Evolutionary conservation across 2,113 vertebrate species (phyloP).

Genomic region (Macheiramphus alcinus): DNA sequence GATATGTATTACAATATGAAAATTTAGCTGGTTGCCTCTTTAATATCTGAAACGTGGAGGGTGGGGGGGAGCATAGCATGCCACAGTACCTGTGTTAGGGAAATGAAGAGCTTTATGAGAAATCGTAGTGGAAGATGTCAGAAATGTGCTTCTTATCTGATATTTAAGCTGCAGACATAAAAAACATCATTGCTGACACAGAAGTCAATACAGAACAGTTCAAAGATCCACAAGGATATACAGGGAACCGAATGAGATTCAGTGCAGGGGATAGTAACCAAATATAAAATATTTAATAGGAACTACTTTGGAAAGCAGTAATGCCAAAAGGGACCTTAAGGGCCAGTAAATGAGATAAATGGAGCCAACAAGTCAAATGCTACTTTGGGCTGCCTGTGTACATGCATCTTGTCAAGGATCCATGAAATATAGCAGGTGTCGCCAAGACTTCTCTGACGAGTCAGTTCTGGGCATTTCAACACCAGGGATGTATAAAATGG

Average conservation of each 20-base stretch:
- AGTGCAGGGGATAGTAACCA: not conserved
- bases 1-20: not conserved
- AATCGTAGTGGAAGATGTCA: not conserved
- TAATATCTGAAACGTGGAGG: not conserved
- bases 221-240: not conserved
- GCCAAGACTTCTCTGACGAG: not conserved
- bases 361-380: not conserved
- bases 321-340: slow-evolving; percentile 15
- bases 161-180: not conserved
- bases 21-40: not conserved
- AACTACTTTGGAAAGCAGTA: not conserved
- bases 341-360: slow-evolving; percentile 36
- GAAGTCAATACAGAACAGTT: not conserved
- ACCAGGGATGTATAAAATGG: not conserved
- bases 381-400: not conserved
- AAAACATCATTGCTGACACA: not conserved
- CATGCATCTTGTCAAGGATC: not conserved
- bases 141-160: not conserved
- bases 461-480: not conserved
- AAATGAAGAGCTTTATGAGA: not conserved
- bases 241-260: not conserved
- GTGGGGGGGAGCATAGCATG: rapidly evolving
- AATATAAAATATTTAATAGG: slow-evolving; percentile 24
- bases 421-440: not conserved
- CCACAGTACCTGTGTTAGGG: not conserved